Percentiles rank a stretch among this genome's conserved stretches.
Evolutionary conservation across 2,113 vertebrate genomes (phyloP).

Genomic region (Gadus chalcogrammus): DNA sequence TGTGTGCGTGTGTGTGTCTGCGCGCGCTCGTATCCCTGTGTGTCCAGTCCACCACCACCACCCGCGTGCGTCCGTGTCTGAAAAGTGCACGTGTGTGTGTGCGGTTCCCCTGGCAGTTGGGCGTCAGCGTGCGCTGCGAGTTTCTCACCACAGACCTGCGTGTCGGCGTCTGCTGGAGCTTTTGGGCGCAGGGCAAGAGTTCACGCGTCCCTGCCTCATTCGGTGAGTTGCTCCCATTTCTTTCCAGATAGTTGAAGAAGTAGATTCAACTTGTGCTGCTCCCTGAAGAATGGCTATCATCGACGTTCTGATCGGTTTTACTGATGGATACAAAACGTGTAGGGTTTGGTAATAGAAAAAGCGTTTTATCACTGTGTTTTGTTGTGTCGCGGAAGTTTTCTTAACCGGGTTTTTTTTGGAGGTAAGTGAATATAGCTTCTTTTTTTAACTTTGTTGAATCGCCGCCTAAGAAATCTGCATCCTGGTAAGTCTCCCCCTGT

Average conservation of each 20-base stretch:
- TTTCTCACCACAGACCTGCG: slow-evolving; percentile 59
- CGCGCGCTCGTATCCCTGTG: slow-evolving; percentile 12
- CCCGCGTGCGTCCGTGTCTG: slow-evolving; percentile 1
- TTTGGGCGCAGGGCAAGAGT: slow-evolving; percentile 60
- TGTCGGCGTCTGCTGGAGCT: slow-evolving; percentile 47
- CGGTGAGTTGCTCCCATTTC: not conserved
- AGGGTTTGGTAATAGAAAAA: slow-evolving; percentile 6
- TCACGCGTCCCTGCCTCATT: slow-evolving; percentile 52
- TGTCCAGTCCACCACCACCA: not conserved
- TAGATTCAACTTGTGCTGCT: slow-evolving; percentile 29
- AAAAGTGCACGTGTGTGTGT: slow-evolving; percentile 21
- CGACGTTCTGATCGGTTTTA: not conserved
- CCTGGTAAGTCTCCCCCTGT: no score
- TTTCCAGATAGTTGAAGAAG: slow-evolving; percentile 21
- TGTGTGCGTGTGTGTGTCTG: slow-evolving; percentile 7
- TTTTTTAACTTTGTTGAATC: no score
- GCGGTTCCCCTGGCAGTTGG: not conserved
- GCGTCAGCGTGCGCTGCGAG: slow-evolving; percentile 38
- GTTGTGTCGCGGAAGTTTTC: slow-evolving; percentile 19
- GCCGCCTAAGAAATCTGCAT: no score
- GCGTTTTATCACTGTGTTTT: slow-evolving; percentile 8
- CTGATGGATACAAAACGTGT: slow-evolving; percentile 36
- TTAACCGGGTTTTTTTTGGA: slow-evolving; percentile 1
- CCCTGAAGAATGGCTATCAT: slow-evolving; percentile 30
- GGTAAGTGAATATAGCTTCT: slow-evolving; percentile 32